Base-by-base conservation (phyloP, 2,888 invertebrate species). In the Drosophila fulvimacula region DNA sequence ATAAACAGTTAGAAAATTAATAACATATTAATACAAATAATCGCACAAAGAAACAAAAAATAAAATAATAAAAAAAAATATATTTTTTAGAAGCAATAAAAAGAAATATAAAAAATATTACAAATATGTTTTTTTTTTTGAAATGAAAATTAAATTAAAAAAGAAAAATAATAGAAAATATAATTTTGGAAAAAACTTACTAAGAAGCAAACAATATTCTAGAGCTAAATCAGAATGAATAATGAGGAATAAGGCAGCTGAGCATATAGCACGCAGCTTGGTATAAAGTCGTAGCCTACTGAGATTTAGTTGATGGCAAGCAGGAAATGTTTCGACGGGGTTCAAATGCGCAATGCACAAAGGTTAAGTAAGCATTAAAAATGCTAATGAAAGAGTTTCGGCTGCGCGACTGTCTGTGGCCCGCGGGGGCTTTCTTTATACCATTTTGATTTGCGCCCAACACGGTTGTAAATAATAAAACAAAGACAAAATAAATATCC, bases 311-410 rank as follows among this genome's bases (percentile, higher is more conserved):
- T 19, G 19, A 42, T n/a, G 24, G 17, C 27, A 57, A 52, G 44
- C 68, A 72, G 82, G 82, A 89, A 89, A 71, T 42, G 27, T 46
- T 52, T 49, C 42, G n/a, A 15, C 2, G 38, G 38, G 51, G 86
- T 88, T 84, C 74, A 89, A 71, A 71, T 66, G 51, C 34, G 61
- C 48, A 61, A 69, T 66, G 48, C 55, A 19, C 44, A 78, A 69
- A 72, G 76, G 81, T 81, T 83, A 84, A 84, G 65, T 48, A 70
- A 58, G 52, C 71, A 83, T 80, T 88, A 68, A 76, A 82, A 76
- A 86, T 83, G 84, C 65, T 72, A 87, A 83, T 87, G 78, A 81
- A 67, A 41, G 57, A 64, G 64, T 32, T 64, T 72, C 46, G 48
- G 36, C 48, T 55, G 67, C 6, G 3, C 69, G 65, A 17, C 46